Conservation (phyloP, 2,797 vertebrate species). For the Arctocebus calabarensis region DNA sequence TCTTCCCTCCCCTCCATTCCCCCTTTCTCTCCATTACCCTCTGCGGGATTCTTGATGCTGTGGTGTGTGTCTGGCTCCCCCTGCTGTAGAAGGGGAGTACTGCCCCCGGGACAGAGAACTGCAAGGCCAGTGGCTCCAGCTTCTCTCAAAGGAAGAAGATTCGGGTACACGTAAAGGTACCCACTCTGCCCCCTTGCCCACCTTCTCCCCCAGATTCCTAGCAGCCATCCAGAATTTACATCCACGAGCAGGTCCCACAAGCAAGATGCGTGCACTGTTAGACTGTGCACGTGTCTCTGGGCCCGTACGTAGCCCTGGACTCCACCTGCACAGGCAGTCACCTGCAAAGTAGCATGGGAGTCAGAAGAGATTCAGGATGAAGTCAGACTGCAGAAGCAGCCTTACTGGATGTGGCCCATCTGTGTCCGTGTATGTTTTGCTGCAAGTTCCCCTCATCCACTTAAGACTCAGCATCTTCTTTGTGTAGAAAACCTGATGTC, state of each 20-base stretch:
- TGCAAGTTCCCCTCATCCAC: neutral
- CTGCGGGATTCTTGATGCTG: conserved; percentile 79
- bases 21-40: neutral
- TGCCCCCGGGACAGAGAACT: conserved; percentile 96
- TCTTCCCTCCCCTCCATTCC: conserved; percentile 64
- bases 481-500: neutral
- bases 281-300: neutral
- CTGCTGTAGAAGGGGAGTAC: conserved; percentile 97
- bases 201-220: conserved; percentile 19
- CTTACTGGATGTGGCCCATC: no score
- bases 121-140: conserved; percentile 95
- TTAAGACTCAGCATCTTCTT: neutral
- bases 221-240: neutral
- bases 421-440: accelerated
- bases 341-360: neutral
- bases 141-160: conserved; percentile 94
- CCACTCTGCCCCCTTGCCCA: conserved; percentile 67
- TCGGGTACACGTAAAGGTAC: conserved; percentile 96
- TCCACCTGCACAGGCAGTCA: neutral
- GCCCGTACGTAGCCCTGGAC: neutral
- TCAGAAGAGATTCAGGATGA: neutral
- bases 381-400: neutral
- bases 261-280: neutral
- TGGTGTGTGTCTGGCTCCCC: conserved; percentile 90
- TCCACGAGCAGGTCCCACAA: conserved; percentile 86